Conservation (phyloP, 92 coral and sea anemone genomes). For the Palythoa grandiflora region DNA sequence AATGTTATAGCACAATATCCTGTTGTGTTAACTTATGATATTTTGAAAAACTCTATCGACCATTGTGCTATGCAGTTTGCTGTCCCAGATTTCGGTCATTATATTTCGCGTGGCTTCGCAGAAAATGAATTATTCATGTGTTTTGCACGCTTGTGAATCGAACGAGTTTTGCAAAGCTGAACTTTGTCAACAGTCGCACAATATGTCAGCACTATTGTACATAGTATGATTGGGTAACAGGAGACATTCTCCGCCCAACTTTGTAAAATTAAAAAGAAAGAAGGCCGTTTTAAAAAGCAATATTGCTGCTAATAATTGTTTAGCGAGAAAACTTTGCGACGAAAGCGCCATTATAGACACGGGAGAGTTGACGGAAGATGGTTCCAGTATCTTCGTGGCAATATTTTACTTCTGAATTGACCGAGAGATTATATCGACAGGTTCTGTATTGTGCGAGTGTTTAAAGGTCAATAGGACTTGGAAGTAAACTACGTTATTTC, state of each 20-base stretch:
- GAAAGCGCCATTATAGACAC: background rate
- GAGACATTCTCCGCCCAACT: slow-evolving; percentile 43
- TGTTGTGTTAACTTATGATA: background rate
- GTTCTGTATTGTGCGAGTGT: background rate
- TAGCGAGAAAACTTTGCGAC: background rate
- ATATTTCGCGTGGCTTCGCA: background rate
- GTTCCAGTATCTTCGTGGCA: background rate
- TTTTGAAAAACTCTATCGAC: background rate
- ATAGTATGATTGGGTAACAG: slow-evolving; percentile 48
- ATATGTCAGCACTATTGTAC: slow-evolving; percentile 19
- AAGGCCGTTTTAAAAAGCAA: background rate
- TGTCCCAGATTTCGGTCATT: background rate
- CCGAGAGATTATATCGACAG: slow-evolving; percentile 16
- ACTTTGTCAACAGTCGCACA: slow-evolving; percentile 5
- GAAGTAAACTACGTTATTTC: background rate
- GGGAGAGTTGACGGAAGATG: background rate
- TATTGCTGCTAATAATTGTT: background rate
- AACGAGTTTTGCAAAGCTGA: slow-evolving; percentile 1
- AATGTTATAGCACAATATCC: background rate
- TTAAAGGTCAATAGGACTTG: background rate
- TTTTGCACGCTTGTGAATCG: slow-evolving; percentile 8
- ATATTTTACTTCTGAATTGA: background rate
- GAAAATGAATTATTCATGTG: slow-evolving; percentile 20
- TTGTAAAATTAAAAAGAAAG: background rate
- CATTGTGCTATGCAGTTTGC: slow-evolving; percentile 18